Conservation (phyloP, 2,113 vertebrate genomes). For the Gadus macrocephalus region DNA sequence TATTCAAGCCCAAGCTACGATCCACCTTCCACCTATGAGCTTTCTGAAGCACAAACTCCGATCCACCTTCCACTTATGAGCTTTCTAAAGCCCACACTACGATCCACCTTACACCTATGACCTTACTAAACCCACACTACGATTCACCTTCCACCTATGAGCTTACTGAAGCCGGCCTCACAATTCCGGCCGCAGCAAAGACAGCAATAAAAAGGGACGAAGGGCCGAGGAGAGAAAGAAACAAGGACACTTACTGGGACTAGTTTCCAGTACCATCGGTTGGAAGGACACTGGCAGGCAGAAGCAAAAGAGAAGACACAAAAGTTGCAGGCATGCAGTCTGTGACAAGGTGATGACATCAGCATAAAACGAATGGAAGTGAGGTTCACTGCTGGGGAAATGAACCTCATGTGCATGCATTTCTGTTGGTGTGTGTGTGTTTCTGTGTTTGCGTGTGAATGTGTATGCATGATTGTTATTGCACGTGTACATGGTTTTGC, state of each 20-base stretch:
- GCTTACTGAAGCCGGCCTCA: background rate
- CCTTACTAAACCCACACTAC: background rate
- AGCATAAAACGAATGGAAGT: no score
- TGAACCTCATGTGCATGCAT: no score
- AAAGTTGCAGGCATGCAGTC: no score
- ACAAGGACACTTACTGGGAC: slow-evolving; percentile 69
- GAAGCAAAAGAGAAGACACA: slow-evolving; percentile 27
- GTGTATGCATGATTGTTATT: background rate
- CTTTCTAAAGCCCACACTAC: background rate
- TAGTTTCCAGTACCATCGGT: slow-evolving; percentile 76
- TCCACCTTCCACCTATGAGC: no score
- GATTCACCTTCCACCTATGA: background rate
- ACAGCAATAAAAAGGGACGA: slow-evolving; percentile 4
- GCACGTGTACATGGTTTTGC: background rate
- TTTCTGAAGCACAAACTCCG: background rate
- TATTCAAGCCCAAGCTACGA: slow-evolving; percentile 8
- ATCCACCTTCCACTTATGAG: background rate
- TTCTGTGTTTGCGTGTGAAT: background rate
- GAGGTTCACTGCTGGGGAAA: background rate
- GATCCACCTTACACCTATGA: background rate
- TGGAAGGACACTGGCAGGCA: slow-evolving; percentile 63
- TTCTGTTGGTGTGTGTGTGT: no score
- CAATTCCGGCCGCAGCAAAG: slow-evolving; percentile 37
- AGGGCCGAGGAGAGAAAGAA: slow-evolving; percentile 16
- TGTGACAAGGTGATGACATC: no score